Base-by-base conservation (phyloP, 2,113 vertebrate species). In the Delphinus delphis region DNA sequence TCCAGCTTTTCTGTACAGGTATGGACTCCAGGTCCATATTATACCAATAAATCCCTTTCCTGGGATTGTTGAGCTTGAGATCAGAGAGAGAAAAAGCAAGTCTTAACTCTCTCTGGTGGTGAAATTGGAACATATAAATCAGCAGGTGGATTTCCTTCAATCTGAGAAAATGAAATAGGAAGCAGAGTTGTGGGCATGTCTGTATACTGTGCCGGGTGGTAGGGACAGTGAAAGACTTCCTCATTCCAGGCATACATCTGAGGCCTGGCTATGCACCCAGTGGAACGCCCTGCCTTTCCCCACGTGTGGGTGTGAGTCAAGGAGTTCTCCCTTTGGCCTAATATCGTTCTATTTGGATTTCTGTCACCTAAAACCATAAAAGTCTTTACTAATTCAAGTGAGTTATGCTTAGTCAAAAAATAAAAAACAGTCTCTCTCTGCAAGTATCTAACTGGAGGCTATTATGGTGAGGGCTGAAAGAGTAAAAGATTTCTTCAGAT, bases 301-400 rank as follows among this genome's bases (percentile, higher is more conserved):
- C 31, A 5, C 13, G 6, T 50, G 25, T 62, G 41, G 5, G n/a
- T 84, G 8, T 62, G 18, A 88, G 6, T 70, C 63, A 80, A 83
- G 58, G 38, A 73, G 55, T 68, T 93, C 28, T 60, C 47, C 65
- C n/a, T 88, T 74, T 71, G 55, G 15, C 31, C 25, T 47, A 38
- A 71, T 47, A 44, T 73, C 58, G 2, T 80, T 86, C 36, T 83
- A 4, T 81, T 93, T 17, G 18, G 25, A 74, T 91, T 88, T 93
- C 41, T 41, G 41, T 67, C 26, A 62, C 63, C 50, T 88, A 80
- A 88, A 84, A 91, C 28, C 44, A 50, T 65, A 44, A 68, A 87
- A 67, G 12, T 82, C 33, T 86, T 67, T 63, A 94, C 53, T 96
- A 93, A 74, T 58, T 93, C 60, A 65, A 91, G 28, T 88, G 36